Evolutionary conservation across 2,888 invertebrate species (phyloP).

Genomic region (Pemphredon lugubris): DNA sequence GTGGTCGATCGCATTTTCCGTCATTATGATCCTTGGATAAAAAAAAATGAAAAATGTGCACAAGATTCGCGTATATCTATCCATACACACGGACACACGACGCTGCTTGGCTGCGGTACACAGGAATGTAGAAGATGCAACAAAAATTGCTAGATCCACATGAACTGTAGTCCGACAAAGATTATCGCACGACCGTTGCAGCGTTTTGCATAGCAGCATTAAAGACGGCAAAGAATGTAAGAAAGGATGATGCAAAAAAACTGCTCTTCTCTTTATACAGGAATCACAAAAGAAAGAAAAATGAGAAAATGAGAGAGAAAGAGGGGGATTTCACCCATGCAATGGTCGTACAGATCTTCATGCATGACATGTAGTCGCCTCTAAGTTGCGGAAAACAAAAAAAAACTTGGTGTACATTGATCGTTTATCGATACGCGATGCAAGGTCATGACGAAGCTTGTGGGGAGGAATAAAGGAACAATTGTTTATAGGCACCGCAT

Average conservation of each 20-base stretch:
- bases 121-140: slow-evolving; percentile 39
- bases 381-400: slow-evolving; percentile 48
- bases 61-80: too few relatives aligned
- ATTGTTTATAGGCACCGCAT: slow-evolving; percentile 65
- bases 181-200: slow-evolving; percentile 47
- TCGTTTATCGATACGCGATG: slow-evolving; percentile 56
- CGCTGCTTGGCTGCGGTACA: slow-evolving; percentile 7
- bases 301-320: not conserved
- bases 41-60: too few relatives aligned
- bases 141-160: too few relatives aligned
- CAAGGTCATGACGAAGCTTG: slow-evolving; percentile 58
- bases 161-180: slow-evolving; percentile 36
- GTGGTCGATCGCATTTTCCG: too few relatives aligned
- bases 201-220: slow-evolving; percentile 36
- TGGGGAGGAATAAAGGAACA: slow-evolving; percentile 48
- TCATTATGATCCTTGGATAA: too few relatives aligned
- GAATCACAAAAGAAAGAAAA: slow-evolving; percentile 33
- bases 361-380: slow-evolving; percentile 47
- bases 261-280: slow-evolving; percentile 51
- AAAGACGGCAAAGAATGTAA: slow-evolving; percentile 33
- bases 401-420: slow-evolving; percentile 60
- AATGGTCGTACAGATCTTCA: slow-evolving; percentile 50
- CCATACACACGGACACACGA: too few relatives aligned
- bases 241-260: slow-evolving; percentile 29
- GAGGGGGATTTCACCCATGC: slow-evolving; percentile 19